Base-by-base conservation (phyloP, 2,888 invertebrate species). In the Sesia bembeciformis region DNA sequence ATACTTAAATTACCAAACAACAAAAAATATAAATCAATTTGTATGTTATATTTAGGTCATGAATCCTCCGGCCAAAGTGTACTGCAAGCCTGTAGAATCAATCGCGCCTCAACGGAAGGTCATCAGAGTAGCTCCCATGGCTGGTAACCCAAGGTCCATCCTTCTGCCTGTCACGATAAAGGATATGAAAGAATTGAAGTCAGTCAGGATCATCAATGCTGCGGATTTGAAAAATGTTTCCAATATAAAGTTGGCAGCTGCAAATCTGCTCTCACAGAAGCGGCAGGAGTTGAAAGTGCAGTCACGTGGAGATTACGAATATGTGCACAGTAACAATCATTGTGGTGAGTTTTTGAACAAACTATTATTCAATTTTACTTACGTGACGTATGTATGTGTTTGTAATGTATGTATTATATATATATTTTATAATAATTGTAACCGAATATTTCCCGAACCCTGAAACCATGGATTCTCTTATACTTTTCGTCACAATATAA, bases 151-250 rank as follows among this genome's bases (percentile, higher is more conserved):
- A 4, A 83, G 94, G 8, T 94, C 94, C 0, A 92, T 95, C 58
- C 82, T 95, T 8, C 83, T 95, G 39, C 95, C 95, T 0, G 92
- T 94, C 4, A 93, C 92, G 42, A 80, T 93, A 52, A 93, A 93
- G 64, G 92, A 93, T 57, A 92, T 94, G 81, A 93, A 94, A 76
- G 93, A 93, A 70, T 90, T 94, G 55, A 93, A 92, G 63, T 92
- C 93, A 0, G 93, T 94, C 55, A 93, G 94, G 81, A 93, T 95
- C 55, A 92, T 94, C 53, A 94, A 94, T 64, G 91, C 93, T 0
- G 85, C 92, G 0, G 91, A 91, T 61, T 70, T 92, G 60, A 87
- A 90, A 74, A 85, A 90, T 59, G 85, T 90, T 4, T 84, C 91
- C 4, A 91, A 90, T 64, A 88, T 91, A 40, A 91, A 90, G 59